Evolutionary conservation across 2,888 invertebrate species (phyloP).

Genomic region (Microplitis manilae): DNA sequence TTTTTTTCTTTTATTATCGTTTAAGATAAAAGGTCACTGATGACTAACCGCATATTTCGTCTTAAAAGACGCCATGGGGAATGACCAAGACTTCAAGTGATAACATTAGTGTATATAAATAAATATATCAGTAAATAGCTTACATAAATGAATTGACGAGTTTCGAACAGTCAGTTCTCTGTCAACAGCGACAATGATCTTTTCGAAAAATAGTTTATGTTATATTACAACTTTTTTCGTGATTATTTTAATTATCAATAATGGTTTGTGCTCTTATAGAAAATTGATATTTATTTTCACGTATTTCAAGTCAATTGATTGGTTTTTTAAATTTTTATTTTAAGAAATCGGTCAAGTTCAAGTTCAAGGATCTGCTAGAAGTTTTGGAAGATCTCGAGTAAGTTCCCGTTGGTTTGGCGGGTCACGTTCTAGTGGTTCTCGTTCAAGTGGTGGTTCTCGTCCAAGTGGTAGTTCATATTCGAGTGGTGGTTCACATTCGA

Average conservation of each 20-base stretch:
- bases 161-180: background rate
- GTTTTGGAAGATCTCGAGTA: background rate
- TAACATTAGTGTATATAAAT: background rate
- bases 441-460: background rate
- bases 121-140: background rate
- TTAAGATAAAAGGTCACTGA: slow-evolving; percentile 3
- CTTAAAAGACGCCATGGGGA: background rate
- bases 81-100: background rate
- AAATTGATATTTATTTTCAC: background rate
- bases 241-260: background rate
- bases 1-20: too few relatives aligned
- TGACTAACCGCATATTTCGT: background rate
- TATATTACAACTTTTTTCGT: background rate
- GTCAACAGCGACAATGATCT: background rate
- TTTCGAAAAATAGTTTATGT: background rate
- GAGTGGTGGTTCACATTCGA: too few relatives aligned
- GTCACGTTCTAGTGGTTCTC: background rate
- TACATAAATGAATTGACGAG: background rate
- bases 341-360: background rate
- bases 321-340: background rate
- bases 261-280: background rate
- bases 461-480: background rate
- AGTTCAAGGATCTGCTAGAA: background rate
- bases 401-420: too few relatives aligned
- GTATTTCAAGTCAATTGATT: background rate